Conservation (phyloP, 2,797 vertebrate genomes). For the Enteromius radiatus region DNA sequence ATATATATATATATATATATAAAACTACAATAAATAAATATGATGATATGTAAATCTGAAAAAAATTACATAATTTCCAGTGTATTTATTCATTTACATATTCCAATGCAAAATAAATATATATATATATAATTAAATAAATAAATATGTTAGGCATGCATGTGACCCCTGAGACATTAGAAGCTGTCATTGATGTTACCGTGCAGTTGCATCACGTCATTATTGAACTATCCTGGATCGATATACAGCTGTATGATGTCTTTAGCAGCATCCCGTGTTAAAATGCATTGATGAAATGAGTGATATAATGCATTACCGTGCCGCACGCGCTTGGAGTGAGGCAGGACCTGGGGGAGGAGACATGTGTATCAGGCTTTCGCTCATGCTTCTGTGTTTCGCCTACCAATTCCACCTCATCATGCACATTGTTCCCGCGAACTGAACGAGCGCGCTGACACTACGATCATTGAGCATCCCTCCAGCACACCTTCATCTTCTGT, state of each 20-base stretch:
- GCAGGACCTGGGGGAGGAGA: constrained; percentile 33
- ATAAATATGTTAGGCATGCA: no score
- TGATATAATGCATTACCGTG: not conserved
- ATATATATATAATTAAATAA: no score
- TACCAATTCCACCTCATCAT: constrained; percentile 1
- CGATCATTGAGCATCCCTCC: not conserved
- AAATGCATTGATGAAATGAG: constrained; percentile 1
- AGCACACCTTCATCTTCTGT: constrained; percentile 4
- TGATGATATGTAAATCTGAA: not conserved
- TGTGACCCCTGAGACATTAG: not conserved
- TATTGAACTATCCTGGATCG: not conserved
- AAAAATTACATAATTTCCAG: not conserved
- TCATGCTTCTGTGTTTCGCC: constrained; percentile 18
- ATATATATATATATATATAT: no score
- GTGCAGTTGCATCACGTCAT: constrained; percentile 3
- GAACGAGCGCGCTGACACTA: not conserved
- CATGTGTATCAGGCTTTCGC: constrained; percentile 33
- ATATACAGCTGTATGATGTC: not conserved
- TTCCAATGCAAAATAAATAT: no score
- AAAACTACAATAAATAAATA: not conserved
- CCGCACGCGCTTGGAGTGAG: not conserved
- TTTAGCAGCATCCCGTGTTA: not conserved
- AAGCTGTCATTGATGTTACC: not conserved
- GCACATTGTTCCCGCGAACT: constrained; percentile 20
- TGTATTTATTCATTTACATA: not conserved